Base-by-base conservation (phyloP, 2,113 vertebrate species). In the Mystacornis crossleyi region DNA sequence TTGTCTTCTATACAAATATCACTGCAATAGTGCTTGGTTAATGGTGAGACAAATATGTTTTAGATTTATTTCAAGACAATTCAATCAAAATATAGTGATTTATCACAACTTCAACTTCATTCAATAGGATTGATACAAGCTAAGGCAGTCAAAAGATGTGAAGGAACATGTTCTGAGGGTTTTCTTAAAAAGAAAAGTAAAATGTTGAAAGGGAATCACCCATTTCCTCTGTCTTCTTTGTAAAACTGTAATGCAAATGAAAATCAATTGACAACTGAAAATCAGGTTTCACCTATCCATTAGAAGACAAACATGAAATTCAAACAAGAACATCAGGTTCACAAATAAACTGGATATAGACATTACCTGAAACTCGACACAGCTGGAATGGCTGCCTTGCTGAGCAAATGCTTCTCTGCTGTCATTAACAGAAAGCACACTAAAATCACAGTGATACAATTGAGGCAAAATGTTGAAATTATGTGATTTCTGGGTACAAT, bases 181-280 rank as follows among this genome's bases (percentile, higher is more conserved):
- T 81, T 81, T 54, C 48, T 51, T 71, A 55, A 51, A 16, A 66
- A 82, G 25, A 55, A 58, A 42, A 42, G 5, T 6, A 64, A 67
- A 34, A 6, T 5, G 2, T 28, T 51, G 53, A 66, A 87, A 62
- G 33, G 7, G 16, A 74, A 50, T 4, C 3, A 34, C 0, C 0
- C 2, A 3, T 34, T 26, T 75, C 16, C 10, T 62, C 38, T 70
- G 6, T 33, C 12, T 48, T 47, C 15, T 34, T 85, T 47, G 6
- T 43, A 47, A 61, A 82, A 31, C 18, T 86, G 12, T 58, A 12
- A 9, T 89, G n/a, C 6, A 94, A 25, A 42, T 36, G 14, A 28
- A 86, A 83, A 53, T 31, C 24, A 61, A 29, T 1, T 69, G n/a
- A 15, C 20, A 83, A 84, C 9, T 31, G 40, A 81, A 72, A 89